Evolutionary conservation across 2,797 vertebrate genomes (phyloP).

Genomic region (Potorous gilbertii): DNA sequence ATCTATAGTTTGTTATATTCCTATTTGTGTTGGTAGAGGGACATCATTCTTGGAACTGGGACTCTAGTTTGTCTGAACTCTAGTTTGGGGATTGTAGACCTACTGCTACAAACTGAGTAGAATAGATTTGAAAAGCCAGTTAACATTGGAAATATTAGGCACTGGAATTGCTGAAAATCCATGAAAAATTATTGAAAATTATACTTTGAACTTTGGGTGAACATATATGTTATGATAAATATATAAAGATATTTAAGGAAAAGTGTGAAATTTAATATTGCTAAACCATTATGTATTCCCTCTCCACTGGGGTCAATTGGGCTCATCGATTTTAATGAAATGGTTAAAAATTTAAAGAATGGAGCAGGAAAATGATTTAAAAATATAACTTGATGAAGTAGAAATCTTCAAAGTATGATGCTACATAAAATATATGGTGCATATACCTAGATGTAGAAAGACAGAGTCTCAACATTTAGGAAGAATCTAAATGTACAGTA

Average conservation of each 20-base stretch:
- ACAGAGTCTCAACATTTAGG: conserved; percentile 51
- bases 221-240: conserved; percentile 45
- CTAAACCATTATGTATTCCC: background rate
- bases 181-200: conserved; percentile 45
- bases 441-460: background rate
- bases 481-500: conserved; percentile 74
- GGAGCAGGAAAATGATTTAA: background rate
- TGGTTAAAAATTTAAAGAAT: conserved; percentile 39
- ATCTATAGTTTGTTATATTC: conserved; percentile 64
- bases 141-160: conserved; percentile 78
- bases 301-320: background rate
- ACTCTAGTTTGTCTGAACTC: conserved; percentile 51
- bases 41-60: conserved; percentile 70
- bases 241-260: conserved; percentile 33
- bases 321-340: background rate
- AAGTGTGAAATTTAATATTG: background rate
- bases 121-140: conserved; percentile 61
- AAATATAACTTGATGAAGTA: background rate
- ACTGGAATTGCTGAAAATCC: conserved; percentile 63
- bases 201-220: conserved; percentile 35
- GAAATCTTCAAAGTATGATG: background rate
- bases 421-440: background rate
- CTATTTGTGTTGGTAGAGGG: background rate
- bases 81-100: conserved; percentile 49
- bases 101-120: conserved; percentile 58